Evolutionary conservation across 2,113 vertebrate species (phyloP).

Genomic region (Atrichornis clamosus): DNA sequence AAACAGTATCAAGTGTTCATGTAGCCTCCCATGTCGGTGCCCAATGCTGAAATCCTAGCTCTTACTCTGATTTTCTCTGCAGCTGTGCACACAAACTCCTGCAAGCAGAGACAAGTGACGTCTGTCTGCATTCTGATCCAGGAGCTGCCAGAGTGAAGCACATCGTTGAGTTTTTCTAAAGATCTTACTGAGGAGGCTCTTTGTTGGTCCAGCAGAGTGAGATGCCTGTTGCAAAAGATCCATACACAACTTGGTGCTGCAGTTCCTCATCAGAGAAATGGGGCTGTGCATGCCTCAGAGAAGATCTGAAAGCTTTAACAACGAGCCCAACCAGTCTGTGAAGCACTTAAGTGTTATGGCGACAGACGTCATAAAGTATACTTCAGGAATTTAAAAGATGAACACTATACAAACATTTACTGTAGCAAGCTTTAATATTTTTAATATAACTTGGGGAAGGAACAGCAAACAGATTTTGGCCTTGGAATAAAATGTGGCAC

Average conservation of each 20-base stretch:
- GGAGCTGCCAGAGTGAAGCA: background rate
- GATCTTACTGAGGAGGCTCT: background rate
- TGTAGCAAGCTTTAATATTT: background rate
- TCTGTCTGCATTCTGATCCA: background rate
- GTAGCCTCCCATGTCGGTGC: background rate
- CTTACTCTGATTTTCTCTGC: background rate
- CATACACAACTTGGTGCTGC: background rate
- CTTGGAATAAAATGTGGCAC: background rate
- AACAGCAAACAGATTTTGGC: background rate
- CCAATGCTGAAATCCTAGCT: background rate
- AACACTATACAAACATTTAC: background rate
- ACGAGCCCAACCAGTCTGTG: background rate
- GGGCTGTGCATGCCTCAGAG: background rate
- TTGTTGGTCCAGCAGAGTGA: background rate
- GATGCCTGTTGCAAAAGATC: background rate
- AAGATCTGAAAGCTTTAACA: background rate
- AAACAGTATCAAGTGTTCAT: accelerated
- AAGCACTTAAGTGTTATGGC: background rate
- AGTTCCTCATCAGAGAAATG: background rate
- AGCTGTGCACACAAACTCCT: background rate
- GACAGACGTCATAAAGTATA: background rate
- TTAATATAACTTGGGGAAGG: background rate
- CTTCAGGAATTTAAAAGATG: background rate
- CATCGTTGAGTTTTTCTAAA: background rate
- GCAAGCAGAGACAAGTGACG: background rate